phyloP scores from a whole-genome alignment of 2,113 vertebrate species.

The Lucifuga dentata region DNA sequence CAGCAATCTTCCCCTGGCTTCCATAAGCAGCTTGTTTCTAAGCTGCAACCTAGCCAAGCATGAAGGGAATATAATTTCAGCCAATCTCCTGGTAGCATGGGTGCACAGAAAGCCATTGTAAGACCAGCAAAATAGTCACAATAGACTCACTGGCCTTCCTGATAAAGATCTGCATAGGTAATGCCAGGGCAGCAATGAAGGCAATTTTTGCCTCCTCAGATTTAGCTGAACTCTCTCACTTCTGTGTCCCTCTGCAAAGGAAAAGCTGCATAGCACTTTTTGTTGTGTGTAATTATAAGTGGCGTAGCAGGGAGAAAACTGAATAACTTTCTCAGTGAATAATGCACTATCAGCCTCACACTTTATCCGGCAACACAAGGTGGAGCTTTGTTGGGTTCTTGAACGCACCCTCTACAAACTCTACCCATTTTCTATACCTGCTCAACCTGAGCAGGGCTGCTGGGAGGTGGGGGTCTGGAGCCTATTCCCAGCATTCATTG shows the following conservation, averaged over 20 bases:
- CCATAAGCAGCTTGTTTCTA: conserved; percentile 85
- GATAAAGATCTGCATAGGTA: conserved; percentile 88
- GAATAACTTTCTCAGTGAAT: conserved; percentile 75
- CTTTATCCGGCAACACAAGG: conserved; percentile 71
- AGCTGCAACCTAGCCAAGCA: conserved; percentile 85
- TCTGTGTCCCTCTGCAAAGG: conserved; percentile 73
- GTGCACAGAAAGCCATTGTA: conserved; percentile 83
- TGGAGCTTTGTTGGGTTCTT: conserved; percentile 73
- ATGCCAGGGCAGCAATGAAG: conserved; percentile 81
- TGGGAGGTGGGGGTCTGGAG: too few species aligned
- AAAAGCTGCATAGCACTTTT: conserved; percentile 80
- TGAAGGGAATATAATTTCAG: conserved; percentile 86
- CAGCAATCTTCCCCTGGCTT: conserved; percentile 79
- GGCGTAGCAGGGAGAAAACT: conserved; percentile 61
- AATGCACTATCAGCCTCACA: conserved; percentile 69
- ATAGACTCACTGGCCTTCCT: conserved; percentile 76
- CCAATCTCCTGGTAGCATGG: conserved; percentile 82
- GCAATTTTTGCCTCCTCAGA: conserved; percentile 76
- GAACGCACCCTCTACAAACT: conserved; percentile 51
- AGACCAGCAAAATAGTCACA: conserved; percentile 82
- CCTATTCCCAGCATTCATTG: too few species aligned
- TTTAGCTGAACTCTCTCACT: conserved; percentile 70
- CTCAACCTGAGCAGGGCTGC: not conserved
- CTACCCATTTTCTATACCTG: not conserved
- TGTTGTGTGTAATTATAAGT: conserved; percentile 80